Evolutionary conservation across 2,888 invertebrate genomes (phyloP).

Genomic region (Tachina grossa): DNA sequence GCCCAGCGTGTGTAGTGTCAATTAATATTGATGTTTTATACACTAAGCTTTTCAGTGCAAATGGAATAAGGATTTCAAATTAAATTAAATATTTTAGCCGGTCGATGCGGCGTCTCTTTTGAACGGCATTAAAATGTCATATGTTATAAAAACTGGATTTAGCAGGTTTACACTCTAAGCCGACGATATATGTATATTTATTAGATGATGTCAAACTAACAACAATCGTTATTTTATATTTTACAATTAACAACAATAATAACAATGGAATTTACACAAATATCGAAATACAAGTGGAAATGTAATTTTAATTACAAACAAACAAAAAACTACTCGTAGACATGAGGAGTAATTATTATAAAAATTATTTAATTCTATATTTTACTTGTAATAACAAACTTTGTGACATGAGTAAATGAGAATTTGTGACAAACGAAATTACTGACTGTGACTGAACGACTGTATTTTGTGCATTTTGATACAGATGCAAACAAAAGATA

Average conservation of each 20-base stretch:
- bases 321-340: slow-evolving; percentile 1
- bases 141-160: too few relatives aligned
- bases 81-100: too few relatives aligned
- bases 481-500: slow-evolving; percentile 11
- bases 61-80: too few relatives aligned
- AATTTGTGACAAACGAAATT: background rate
- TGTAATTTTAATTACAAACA: slow-evolving; percentile 20
- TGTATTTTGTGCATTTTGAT: background rate
- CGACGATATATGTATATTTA: background rate
- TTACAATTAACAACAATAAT: slow-evolving; percentile 14
- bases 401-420: background rate
- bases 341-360: background rate
- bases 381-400: background rate
- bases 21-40: too few relatives aligned
- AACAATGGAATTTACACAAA: slow-evolving; percentile 13
- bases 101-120: too few relatives aligned
- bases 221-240: slow-evolving; percentile 28
- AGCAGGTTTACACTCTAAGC: too few relatives aligned
- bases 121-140: too few relatives aligned
- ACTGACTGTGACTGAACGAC: background rate
- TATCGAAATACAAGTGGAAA: slow-evolving; percentile 21
- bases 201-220: slow-evolving; percentile 37
- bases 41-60: too few relatives aligned
- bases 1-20: too few relatives aligned
- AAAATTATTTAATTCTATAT: background rate